Evolutionary conservation across 1,140 invertebrate species (phyloP).

Genomic region (Phymastichus coffea): DNA sequence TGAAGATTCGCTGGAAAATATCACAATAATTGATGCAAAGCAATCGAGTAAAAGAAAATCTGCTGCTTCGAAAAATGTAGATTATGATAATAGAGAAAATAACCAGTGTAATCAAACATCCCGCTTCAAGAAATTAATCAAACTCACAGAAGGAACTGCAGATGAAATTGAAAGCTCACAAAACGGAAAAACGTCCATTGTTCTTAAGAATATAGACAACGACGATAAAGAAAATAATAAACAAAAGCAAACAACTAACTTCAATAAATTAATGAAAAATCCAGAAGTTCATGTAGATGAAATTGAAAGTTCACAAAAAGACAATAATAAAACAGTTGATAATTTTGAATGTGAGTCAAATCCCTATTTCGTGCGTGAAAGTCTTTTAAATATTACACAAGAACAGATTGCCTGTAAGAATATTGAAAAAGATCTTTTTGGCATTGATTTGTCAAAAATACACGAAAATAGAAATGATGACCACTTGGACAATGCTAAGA

Average conservation of each 20-base stretch:
- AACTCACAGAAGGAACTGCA: too few species aligned
- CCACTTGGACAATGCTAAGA: not conserved
- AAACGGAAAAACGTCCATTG: too few species aligned
- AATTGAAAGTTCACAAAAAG: not conserved
- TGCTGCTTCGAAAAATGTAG: not conserved
- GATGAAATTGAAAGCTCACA: too few species aligned
- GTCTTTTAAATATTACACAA: constrained; percentile 34
- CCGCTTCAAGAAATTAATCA: too few species aligned
- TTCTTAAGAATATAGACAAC: too few species aligned
- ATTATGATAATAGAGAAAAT: constrained; percentile 20
- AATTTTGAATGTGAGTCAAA: not conserved
- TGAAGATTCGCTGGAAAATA: not conserved
- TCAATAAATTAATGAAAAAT: not conserved
- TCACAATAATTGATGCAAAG: constrained; percentile 4
- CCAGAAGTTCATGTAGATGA: not conserved
- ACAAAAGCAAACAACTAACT: not conserved
- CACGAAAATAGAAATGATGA: not conserved
- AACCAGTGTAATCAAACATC: not conserved
- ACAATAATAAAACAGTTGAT: not conserved
- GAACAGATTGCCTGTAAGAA: constrained; percentile 30
- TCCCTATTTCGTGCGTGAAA: constrained; percentile 22
- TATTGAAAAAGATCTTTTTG: constrained; percentile 36
- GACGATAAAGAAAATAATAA: too few species aligned
- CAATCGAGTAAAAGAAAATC: constrained; percentile 4
- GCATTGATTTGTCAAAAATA: not conserved